phyloP scores from a whole-genome alignment of 2,797 vertebrate genomes.

The Sebastes miniatus region DNA sequence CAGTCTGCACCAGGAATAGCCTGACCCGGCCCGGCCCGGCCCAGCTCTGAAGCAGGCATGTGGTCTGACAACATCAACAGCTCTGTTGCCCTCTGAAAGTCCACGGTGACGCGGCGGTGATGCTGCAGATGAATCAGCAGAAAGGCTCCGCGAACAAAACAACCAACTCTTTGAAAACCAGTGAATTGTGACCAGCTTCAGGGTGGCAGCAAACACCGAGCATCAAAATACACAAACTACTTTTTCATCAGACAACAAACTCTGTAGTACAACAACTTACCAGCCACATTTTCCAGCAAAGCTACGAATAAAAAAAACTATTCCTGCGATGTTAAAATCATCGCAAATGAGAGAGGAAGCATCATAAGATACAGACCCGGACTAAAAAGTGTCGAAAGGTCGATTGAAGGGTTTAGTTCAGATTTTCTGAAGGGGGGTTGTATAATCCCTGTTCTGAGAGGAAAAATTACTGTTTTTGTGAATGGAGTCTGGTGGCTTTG shows the following conservation, averaged over 20 bases:
- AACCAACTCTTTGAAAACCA: neutral
- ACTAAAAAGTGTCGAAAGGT: neutral
- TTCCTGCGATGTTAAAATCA: too few species aligned
- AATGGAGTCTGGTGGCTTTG: too few species aligned
- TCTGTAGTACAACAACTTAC: neutral
- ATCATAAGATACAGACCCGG: neutral
- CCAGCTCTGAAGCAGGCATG: slow-evolving; percentile 12
- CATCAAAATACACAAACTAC: neutral
- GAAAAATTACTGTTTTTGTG: too few species aligned
- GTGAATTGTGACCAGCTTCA: neutral
- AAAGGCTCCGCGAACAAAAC: neutral
- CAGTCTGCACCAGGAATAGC: slow-evolving; percentile 56
- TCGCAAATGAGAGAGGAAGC: neutral
- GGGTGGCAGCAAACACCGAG: too few species aligned
- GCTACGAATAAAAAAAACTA: neutral
- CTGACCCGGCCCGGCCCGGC: slow-evolving; percentile 17
- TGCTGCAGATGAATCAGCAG: slow-evolving; percentile 8
- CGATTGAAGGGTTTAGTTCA: too few species aligned
- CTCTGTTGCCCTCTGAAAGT: neutral
- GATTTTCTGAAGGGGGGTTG: too few species aligned
- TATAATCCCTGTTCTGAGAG: too few species aligned
- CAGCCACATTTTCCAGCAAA: neutral
- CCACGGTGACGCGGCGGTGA: neutral
- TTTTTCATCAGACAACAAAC: neutral
- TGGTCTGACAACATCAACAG: slow-evolving; percentile 15